Base-by-base conservation (phyloP, 2,888 invertebrate genomes). In the Argyresthia albistria region DNA sequence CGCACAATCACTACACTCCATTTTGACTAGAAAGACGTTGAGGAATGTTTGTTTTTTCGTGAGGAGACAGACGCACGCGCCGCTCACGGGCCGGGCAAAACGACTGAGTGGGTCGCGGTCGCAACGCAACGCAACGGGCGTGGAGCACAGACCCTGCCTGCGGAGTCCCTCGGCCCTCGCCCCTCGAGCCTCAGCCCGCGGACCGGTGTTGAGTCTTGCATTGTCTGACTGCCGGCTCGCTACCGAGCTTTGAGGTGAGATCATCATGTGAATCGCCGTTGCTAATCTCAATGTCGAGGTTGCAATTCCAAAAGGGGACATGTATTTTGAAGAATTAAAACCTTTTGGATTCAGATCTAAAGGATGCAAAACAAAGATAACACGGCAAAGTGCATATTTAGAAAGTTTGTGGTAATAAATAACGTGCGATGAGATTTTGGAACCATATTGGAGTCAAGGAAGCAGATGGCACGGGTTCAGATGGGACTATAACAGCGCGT, bases 81-180 rank as follows among this genome's bases (percentile, higher is more conserved):
- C 79, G 80, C 81, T 70, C 77, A 61, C 71, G 69, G 65, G 66
- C 77, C 83, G 81, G 67, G 72, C 82, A 75, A 78, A 76, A 74
- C 74, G 71, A 66, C 66, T 60, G 73, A 70, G 68, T 69, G 71
- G 71, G 65, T 69, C 63, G 65, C 62, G 60, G 60, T 69, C 70
- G 74, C 70, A 69, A 70, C 72, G 74, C 70, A 69, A 70, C 72
- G 70, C 73, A 50, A 12, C 51, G 51, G 64, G 59, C 71, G 75
- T 80, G 80, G 77, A 76, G 83, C 78, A 73, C 77, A 73, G 77
- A 74, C 80, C 81, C 78, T 77, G 79, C 79, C 66, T 69, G 71
- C 67, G 68, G 71, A 73, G 70, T 68, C 69, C 76, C 69, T 73
- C 69, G 62, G 71, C 60, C 70, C 56, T 64, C 76, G 69, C 73